These are phyloP conservation scores for Meriones unguiculatus DNA, from an alignment of 2,113 vertebrate genomes.

Conservation along the genomic window DNA sequence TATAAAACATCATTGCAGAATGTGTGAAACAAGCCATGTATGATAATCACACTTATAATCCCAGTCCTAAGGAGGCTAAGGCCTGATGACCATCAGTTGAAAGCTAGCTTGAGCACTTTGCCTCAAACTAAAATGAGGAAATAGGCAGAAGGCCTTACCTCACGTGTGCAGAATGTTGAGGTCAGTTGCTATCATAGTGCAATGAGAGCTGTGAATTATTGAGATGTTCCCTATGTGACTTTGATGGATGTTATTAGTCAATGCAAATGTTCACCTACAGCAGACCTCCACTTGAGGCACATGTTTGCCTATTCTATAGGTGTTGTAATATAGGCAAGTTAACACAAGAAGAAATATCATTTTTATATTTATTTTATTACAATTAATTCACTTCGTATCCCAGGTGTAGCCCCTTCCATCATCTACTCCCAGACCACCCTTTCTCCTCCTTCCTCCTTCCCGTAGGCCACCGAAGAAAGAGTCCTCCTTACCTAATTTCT, in stretches of 20 bases:
- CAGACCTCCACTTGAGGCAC: accelerated
- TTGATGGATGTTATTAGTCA: not conserved
- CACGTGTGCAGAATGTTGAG: too few relatives aligned
- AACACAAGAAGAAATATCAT: not conserved
- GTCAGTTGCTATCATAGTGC: not conserved
- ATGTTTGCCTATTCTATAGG: not conserved
- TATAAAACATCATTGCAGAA: not conserved
- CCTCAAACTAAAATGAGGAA: not conserved
- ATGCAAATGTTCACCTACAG: not conserved
- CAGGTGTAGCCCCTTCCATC: too few relatives aligned
- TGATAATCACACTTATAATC: not conserved
- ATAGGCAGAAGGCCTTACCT: not conserved
- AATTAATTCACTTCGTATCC: too few relatives aligned
- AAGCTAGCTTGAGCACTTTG: not conserved
- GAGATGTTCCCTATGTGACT: not conserved
- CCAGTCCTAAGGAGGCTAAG: accelerated
- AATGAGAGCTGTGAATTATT: not conserved
- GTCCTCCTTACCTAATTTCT: too few relatives aligned
- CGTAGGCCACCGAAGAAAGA: too few relatives aligned
- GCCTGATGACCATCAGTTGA: not conserved
- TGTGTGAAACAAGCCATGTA: not conserved
- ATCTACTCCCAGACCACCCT: too few relatives aligned
- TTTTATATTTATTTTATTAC: too few relatives aligned
- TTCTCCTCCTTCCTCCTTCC: too few relatives aligned
- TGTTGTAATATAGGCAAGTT: not conserved